Evolutionary conservation across 2,113 vertebrate genomes (phyloP), one percentile per base, ranked within the genome.

Genomic region (Pelecanoides urinatrix): DNA sequence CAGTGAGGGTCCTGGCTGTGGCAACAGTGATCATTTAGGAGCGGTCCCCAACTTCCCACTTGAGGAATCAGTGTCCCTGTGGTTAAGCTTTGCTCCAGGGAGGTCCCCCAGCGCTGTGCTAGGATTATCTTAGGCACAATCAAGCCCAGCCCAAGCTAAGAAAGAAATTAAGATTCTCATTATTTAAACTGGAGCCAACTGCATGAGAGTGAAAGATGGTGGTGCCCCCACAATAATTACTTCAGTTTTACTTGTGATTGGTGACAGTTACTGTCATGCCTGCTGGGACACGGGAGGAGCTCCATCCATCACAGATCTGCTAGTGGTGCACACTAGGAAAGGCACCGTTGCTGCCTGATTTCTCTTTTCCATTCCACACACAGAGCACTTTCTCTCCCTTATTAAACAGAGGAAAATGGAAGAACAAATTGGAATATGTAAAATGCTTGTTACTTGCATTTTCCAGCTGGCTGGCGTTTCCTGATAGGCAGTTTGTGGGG

Each of bases 401-500:
- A 49, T 56, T 71, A 75, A 92, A 34, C 55, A 71, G 59, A 70
- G 27, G 23, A 21, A 74, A 83, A 74, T 19, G n/a, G 83, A 66
- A 96, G 86, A 81, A 89, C 61, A 94, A 92, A 78, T 34, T 72
- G 65, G 38, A 89, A 78, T 65, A 56, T 40, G 72, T 30, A 75
- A 82, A 95, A 58, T 44, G 38, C 63, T 76, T 13, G 4, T 84
- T 59, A 16, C 75, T 74, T 36, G 75, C 56, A 16, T 74, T 95
- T 96, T 85, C 63, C 75, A 26, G 63, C 61, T 49, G 80, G 80
- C 84, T 94, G 92, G 36, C 2, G 0, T 61, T 61, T 71, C 45
- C 79, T 15, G 4, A 36, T 6, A 62, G 78, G 55, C 50, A 74
- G 6, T 42, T 59, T 80, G 58, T 1, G 4, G 78, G 59, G 12